These are phyloP conservation scores for Athalia circularis DNA, from an alignment of 2,888 invertebrate genomes.

Conservation along the genomic window DNA sequence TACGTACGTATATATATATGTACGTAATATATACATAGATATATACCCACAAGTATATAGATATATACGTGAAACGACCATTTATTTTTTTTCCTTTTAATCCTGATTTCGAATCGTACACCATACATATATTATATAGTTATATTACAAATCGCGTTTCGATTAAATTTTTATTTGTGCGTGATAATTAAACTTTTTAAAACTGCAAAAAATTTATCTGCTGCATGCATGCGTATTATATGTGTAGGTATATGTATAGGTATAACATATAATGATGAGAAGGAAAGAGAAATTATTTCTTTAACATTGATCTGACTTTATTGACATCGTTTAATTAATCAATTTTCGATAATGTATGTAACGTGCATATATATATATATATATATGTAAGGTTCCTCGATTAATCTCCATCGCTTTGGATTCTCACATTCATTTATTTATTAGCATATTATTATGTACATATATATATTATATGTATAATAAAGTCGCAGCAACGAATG, in stretches of 20 bases:
- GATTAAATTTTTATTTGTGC: not conserved
- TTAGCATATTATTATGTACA: not conserved
- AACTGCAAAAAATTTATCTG: too few relatives aligned
- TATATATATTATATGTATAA: too few relatives aligned
- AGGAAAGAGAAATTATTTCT: slow-evolving; percentile 33
- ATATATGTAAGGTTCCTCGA: slow-evolving; percentile 56
- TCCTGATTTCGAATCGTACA: not conserved
- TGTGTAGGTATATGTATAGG: too few relatives aligned
- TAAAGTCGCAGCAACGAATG: too few relatives aligned
- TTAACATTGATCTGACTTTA: slow-evolving; percentile 68
- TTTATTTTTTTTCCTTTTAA: not conserved
- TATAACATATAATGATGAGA: not conserved
- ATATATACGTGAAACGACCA: slow-evolving; percentile 20
- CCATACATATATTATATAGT: not conserved
- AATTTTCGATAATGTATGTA: slow-evolving; percentile 62
- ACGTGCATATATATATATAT: too few relatives aligned
- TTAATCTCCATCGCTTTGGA: slow-evolving; percentile 51
- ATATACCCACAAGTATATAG: not conserved
- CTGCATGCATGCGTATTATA: not conserved
- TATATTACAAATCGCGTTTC: not conserved
- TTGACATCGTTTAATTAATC: slow-evolving; percentile 68
- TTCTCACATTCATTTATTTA: not conserved
- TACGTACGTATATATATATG: slow-evolving; percentile 1
- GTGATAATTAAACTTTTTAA: not conserved
- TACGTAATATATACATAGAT: too few relatives aligned